Percentiles rank a stretch among this genome's conserved stretches.
These are phyloP conservation scores for Vombatus ursinus DNA, from an alignment of 2,113 vertebrate species.

Conservation along the genomic window DNA sequence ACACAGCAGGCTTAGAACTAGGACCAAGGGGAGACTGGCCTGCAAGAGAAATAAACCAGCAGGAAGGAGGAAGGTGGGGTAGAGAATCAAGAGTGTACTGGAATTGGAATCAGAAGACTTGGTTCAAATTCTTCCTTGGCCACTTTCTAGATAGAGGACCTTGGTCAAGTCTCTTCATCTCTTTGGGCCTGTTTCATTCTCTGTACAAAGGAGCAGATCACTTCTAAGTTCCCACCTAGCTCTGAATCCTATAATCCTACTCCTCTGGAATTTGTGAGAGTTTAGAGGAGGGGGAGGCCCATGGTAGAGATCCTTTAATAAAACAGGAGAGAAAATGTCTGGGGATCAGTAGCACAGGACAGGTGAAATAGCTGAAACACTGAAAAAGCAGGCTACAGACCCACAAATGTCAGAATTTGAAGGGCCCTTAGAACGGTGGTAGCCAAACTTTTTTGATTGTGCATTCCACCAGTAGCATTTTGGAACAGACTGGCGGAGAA, in stretches of 20 bases:
- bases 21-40: background rate
- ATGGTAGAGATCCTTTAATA: background rate
- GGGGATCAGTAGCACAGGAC: background rate
- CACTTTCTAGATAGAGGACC: background rate
- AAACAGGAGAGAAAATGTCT: background rate
- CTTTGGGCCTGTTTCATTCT: background rate
- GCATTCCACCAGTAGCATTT: background rate
- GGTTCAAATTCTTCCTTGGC: background rate
- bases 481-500: background rate
- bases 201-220: background rate
- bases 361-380: background rate
- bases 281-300: background rate
- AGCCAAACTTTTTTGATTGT: background rate
- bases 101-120: background rate
- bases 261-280: background rate
- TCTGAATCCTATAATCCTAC: background rate
- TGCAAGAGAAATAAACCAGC: background rate
- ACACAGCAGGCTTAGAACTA: background rate
- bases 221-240: background rate
- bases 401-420: background rate
- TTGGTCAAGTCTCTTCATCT: background rate
- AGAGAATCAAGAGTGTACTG: background rate
- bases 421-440: background rate
- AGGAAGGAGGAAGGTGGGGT: too few relatives aligned
- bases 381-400: background rate